A percentile compares a stretch with the other conserved stretches of the same genome.
Conservation (phyloP, 2,113 vertebrate species). For the Toxotes chatareus region DNA sequence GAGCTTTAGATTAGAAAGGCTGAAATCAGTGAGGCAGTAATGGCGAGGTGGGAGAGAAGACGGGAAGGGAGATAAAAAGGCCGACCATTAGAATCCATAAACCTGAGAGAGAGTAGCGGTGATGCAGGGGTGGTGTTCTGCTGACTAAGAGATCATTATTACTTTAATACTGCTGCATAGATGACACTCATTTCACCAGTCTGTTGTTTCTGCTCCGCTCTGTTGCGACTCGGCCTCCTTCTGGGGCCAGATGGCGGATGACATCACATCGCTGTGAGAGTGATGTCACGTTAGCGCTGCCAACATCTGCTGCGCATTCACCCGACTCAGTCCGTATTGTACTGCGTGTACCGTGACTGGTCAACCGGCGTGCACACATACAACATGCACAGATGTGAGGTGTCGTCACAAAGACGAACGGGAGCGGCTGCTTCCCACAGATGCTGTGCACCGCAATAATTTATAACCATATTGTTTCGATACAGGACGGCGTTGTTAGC, state of each 20-base stretch:
- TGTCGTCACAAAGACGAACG: not conserved
- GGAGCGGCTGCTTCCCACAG: not conserved
- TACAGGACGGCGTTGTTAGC: not conserved
- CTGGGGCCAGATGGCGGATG: slow-evolving; percentile 65
- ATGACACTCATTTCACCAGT: slow-evolving; percentile 19
- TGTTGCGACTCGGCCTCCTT: slow-evolving; percentile 27
- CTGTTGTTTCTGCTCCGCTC: slow-evolving; percentile 5
- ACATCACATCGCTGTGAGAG: slow-evolving; percentile 59
- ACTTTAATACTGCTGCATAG: slow-evolving; percentile 8
- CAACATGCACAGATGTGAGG: slow-evolving; percentile 39
- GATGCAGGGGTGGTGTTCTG: not conserved
- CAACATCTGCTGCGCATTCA: slow-evolving; percentile 67
- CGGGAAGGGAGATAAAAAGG: not conserved
- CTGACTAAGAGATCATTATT: slow-evolving; percentile 25
- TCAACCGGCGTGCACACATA: not conserved
- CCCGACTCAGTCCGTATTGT: slow-evolving; percentile 16
- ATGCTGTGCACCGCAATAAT: not conserved
- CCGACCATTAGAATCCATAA: not conserved
- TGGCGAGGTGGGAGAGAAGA: not conserved
- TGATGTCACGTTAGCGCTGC: slow-evolving; percentile 57
- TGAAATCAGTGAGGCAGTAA: not conserved
- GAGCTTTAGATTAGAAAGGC: not conserved
- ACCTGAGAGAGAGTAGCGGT: not conserved
- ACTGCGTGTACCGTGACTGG: slow-evolving; percentile 37
- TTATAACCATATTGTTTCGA: not conserved